Conservation (phyloP, 2,113 vertebrate species). For the Syrmaticus mikado region DNA sequence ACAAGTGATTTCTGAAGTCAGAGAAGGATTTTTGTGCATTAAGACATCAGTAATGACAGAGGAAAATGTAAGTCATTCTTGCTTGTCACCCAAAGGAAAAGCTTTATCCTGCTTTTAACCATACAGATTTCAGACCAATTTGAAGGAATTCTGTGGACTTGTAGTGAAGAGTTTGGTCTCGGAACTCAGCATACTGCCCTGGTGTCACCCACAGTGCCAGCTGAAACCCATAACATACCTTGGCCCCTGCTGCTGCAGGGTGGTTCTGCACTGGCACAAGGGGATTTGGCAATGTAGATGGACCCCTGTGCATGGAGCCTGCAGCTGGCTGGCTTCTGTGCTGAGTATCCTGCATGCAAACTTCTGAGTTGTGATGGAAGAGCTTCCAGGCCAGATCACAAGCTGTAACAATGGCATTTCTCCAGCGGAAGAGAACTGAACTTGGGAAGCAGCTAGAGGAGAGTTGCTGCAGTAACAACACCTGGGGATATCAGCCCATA, state of each 20-base stretch:
- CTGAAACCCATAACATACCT: rapidly evolving
- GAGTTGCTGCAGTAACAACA: background rate
- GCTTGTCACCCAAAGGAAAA: background rate
- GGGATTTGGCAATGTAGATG: rapidly evolving
- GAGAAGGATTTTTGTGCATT: background rate
- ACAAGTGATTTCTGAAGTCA: background rate
- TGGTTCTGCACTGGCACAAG: background rate
- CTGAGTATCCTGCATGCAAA: background rate
- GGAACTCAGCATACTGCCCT: rapidly evolving
- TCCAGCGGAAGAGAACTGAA: background rate
- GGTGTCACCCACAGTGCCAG: background rate
- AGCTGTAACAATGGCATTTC: background rate
- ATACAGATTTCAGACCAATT: background rate
- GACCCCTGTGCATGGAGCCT: rapidly evolving
- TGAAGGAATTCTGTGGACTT: background rate
- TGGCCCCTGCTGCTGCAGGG: background rate
- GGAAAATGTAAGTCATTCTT: background rate
- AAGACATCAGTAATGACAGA: background rate
- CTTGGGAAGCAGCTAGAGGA: background rate
- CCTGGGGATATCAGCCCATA: background rate
- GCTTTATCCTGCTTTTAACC: background rate
- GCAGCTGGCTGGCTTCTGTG: background rate
- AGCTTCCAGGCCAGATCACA: background rate
- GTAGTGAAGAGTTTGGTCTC: background rate
- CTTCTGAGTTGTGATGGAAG: background rate